Base-by-base conservation (phyloP, 2,888 invertebrate species). In the Aporophyla lueneburgensis region DNA sequence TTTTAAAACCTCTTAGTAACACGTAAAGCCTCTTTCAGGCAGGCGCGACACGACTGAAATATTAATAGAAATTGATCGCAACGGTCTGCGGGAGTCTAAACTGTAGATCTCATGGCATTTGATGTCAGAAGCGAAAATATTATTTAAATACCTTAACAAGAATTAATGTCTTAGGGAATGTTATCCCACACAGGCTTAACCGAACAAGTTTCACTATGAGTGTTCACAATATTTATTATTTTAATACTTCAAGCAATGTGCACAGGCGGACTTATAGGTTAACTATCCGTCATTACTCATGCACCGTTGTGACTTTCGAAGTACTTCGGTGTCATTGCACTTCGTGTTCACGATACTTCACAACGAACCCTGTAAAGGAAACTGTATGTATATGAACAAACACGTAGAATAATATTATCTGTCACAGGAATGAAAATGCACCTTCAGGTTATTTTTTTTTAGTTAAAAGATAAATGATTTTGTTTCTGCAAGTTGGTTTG, bases 221-320 rank as follows among this genome's bases (percentile, higher is more conserved):
- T 69, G 68, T 66, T 71, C 43, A 83, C 85, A 83, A 85, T 46
- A 46, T 12, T 46, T 12, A 46, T 46, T 46, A 46, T 46, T 46
- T 46, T 10, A 12, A 10, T 46, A 46, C 10, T 46, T 46, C 43
- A 46, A 10, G 43, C 43, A 46, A 46, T 46, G 7, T 43, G 9
- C 43, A 43, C 10, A 46, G 43, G 43, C 43, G 43, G 43, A 46
- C 43, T 46, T 46, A 46, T 84, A 68, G 74, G 63, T 82, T 76
- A 82, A 85, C 62, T 81, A 74, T 77, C 54, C 68, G 70, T 71
- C 83, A 81, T 85, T 85, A 85, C 71, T 84, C 75, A 76, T 82
- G 75, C 78, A 69, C 85, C 77, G 78, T 78, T 84, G 84, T 78
- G 49, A 82, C 83, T 83, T 83, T 83, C 85, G 71, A 85, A 85